Base-by-base conservation (phyloP, 2,113 vertebrate genomes). In the Toxostoma redivivum region DNA sequence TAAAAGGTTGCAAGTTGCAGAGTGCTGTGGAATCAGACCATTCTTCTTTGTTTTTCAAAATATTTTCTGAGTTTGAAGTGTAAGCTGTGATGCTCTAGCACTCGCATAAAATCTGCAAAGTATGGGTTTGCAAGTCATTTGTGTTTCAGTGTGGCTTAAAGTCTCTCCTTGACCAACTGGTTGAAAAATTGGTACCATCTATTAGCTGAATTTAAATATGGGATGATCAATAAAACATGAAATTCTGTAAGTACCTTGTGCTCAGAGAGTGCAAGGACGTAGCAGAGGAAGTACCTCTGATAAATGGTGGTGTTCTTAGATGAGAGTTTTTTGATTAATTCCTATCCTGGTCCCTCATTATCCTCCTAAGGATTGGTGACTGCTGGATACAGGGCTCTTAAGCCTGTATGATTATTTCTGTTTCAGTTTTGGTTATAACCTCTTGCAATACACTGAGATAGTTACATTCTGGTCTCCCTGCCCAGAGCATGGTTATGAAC, bases 221-320 rank as follows among this genome's bases (percentile, higher is more conserved):
- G 7, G 21, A 27, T 84, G 30, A 78, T 77, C 66, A 86, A 83
- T 65, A 81, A 92, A 94, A 92, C 33, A 72, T 67, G 54, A 92
- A 66, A 47, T 78, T 69, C 38, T 78, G 1, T 37, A 70, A 78
- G 44, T 44, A 62, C 48, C 4, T 42, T 4, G 15, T 69, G 16
- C 45, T 87, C 62, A 77, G 71, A 86, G 37, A 15, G 37, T 24
- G 12, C 80, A 87, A 87, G 66, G 53, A 80, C 57, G 21, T 7
- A 44, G 15, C 20, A 85, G 73, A 82, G n/a, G 48, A 67, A 76
- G 6, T 3, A 5, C 9, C 8, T 76, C 48, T 85, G 62, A 74
- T 47, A 56, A 77, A 82, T 54, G 25, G 28, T 20, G 45, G 12
- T 90, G 31, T 56, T 80, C 16, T 74, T 81, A 37, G 4, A 30